Base-by-base conservation (phyloP, 2,888 invertebrate species). In the Meteorus cinctellus region DNA sequence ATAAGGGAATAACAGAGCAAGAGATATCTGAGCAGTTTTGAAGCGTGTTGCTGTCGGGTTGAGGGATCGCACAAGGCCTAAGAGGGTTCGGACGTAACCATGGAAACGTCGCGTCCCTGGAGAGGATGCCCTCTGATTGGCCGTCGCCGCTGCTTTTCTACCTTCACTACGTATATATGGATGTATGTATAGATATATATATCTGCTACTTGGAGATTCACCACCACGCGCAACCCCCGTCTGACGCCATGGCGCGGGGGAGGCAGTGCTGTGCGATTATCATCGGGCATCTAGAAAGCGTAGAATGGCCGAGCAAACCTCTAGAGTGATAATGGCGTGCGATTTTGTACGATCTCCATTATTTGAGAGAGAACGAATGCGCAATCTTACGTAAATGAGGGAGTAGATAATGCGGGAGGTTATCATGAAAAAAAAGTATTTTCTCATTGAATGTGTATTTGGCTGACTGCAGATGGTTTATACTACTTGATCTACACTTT, bases 41-140 rank as follows among this genome's bases (percentile, higher is more conserved):
- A 74, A 75, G 77, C 75, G 76, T 77, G 75, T 75, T 74, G 76
- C 74, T 81, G 80, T 19, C 55, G 55, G 81, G 80, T 82, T 84
- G 87, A 88, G 87, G 87, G 86, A 86, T 85, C 84, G 86, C 81
- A 84, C 83, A 83, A 88, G 86, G 88, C 87, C 87, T 89, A 89
- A 88, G 88, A 89, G 88, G 86, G 88, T 86, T 88, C 86, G 88
- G 86, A 87, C 86, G 89, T 86, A 88, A 87, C 89, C 88, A 89
- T 89, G 89, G 89, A 88, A 89, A 89, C 89, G 84, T 84, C 83
- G 87, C 85, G 86, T 88, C 89, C 88, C 88, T 85, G 84, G 88
- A 84, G 88, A 88, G 87, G 86, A 84, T 85, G 87, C 86, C 87
- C 87, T 89, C 89, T 86, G 89, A 89, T 89, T 89, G 89, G 89